Evolutionary conservation across 2,797 vertebrate species (phyloP).

Genomic region (Otolemur crassicaudatus): DNA sequence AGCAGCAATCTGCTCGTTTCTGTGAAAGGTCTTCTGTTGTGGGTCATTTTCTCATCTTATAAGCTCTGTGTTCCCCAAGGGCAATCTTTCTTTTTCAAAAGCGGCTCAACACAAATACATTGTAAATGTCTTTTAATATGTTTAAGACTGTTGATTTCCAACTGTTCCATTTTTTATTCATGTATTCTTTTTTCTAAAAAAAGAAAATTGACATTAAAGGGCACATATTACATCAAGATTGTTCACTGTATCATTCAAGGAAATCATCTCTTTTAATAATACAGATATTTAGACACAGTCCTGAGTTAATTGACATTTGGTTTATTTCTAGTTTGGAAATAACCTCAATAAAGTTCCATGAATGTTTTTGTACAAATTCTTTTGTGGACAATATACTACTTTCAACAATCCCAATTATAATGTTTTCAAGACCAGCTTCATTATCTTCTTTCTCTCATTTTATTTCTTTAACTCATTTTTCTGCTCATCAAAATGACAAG

Average conservation of each 20-base stretch:
- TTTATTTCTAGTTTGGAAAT: background rate
- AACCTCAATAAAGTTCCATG: background rate
- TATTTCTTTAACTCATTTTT: background rate
- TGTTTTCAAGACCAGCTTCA: background rate
- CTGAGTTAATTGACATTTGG: background rate
- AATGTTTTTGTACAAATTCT: background rate
- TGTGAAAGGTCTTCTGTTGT: background rate
- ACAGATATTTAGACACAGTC: background rate
- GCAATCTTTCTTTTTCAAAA: slow-evolving; percentile 37
- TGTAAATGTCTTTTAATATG: slow-evolving; percentile 28
- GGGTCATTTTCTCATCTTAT: slow-evolving; percentile 11
- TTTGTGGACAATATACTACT: background rate
- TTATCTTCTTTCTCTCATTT: background rate
- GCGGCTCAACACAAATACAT: background rate
- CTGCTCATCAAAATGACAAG: background rate
- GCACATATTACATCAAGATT: background rate
- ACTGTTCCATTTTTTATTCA: slow-evolving; percentile 12
- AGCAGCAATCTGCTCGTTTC: background rate
- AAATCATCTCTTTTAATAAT: slow-evolving; percentile 18
- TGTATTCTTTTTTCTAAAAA: background rate
- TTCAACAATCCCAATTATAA: background rate
- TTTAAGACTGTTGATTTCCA: background rate
- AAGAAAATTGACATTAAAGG: slow-evolving; percentile 8
- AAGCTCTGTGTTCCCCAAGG: background rate
- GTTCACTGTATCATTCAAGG: slow-evolving; percentile 27